A percentile compares a stretch with the other conserved stretches of the same genome.
Conservation (phyloP, 1,140 invertebrate genomes). For the Gryon sp. region DNA sequence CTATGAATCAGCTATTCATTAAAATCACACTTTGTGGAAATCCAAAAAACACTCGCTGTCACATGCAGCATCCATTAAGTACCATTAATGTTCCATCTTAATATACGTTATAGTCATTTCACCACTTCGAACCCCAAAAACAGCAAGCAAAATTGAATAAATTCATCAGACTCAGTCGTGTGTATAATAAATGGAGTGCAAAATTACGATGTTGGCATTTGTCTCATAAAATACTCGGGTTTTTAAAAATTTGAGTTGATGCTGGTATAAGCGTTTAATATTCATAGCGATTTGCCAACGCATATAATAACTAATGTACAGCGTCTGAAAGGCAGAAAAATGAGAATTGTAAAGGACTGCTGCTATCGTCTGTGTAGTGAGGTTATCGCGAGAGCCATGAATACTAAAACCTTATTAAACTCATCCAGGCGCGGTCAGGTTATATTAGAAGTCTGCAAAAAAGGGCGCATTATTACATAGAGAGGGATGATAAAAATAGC, state of each 20-base stretch:
- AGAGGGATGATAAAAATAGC: constrained; percentile 29
- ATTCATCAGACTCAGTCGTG: neutral
- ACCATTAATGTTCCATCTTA: neutral
- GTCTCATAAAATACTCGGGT: neutral
- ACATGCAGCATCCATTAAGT: neutral
- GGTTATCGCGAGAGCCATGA: constrained; percentile 48
- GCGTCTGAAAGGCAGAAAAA: constrained; percentile 37
- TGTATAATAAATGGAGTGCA: constrained; percentile 9
- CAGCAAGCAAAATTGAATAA: neutral
- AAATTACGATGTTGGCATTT: neutral
- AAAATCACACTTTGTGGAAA: no score
- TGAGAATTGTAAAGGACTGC: constrained; percentile 39
- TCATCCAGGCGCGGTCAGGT: constrained; percentile 46
- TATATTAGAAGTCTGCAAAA: constrained; percentile 49
- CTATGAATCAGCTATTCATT: no score
- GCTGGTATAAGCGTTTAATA: constrained; percentile 27
- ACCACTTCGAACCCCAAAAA: neutral
- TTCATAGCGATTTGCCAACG: constrained; percentile 40
- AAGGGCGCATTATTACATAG: constrained; percentile 37
- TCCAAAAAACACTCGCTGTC: neutral
- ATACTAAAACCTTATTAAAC: constrained; percentile 60
- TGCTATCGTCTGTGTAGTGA: constrained; percentile 37
- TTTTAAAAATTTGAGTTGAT: constrained; percentile 21
- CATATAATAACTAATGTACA: constrained; percentile 39
- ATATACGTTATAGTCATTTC: neutral